These are phyloP conservation scores for Mythimna loreyi DNA, from an alignment of 2,888 invertebrate genomes.

Conservation along the genomic window DNA sequence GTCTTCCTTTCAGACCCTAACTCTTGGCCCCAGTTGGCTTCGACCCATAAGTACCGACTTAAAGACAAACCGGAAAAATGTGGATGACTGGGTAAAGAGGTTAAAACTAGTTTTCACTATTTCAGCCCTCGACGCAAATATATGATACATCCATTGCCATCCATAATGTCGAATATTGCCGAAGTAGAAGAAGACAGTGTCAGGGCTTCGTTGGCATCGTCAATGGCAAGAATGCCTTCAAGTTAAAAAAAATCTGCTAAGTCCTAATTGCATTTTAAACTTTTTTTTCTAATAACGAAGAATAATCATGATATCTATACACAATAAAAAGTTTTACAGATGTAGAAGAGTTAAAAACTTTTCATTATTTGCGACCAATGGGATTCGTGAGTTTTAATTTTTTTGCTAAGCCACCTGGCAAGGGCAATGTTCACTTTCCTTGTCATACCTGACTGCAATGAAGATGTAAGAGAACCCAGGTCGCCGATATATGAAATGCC, in stretches of 20 bases:
- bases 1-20: no score
- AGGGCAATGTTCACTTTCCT: no score
- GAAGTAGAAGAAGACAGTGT: constrained; percentile 82
- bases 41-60: no score
- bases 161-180: constrained; percentile 84
- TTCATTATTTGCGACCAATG: neutral
- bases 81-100: neutral
- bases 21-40: no score
- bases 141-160: constrained; percentile 68
- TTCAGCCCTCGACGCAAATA: constrained; percentile 71
- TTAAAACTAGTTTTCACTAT: neutral
- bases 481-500: no score
- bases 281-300: neutral
- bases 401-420: no score
- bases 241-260: constrained; percentile 24
- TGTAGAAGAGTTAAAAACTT: neutral
- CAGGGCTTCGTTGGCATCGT: constrained; percentile 67
- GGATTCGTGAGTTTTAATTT: neutral
- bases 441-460: no score
- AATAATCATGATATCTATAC: constrained; percentile 14
- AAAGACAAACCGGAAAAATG: no score
- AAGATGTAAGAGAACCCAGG: no score
- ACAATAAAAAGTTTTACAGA: neutral
- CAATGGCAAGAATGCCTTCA: constrained; percentile 61
- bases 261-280: no score